Percentiles rank a stretch among this genome's conserved stretches.
These are phyloP conservation scores for Gandaritis pyraliata DNA, from an alignment of 2,888 invertebrate species.

Conservation along the genomic window DNA sequence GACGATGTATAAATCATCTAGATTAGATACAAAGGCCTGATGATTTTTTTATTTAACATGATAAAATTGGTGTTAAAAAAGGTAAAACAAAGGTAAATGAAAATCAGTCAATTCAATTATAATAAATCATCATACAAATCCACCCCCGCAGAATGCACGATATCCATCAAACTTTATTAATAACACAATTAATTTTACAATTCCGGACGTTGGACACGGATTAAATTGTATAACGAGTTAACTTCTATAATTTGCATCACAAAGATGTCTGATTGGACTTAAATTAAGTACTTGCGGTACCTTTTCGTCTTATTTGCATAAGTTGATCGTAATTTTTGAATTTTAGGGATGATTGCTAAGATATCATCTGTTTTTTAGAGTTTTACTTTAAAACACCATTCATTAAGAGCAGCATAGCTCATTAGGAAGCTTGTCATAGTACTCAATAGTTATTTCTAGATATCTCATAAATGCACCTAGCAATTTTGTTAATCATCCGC, in stretches of 20 bases:
- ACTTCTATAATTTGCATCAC: conserved; percentile 34
- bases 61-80: not conserved
- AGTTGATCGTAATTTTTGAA: conserved; percentile 6
- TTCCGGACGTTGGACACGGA: conserved; percentile 22
- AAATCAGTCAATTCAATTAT: conserved; percentile 1
- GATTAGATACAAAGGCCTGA: no score
- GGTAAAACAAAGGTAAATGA: not conserved
- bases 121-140: conserved; percentile 8
- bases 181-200: conserved; percentile 32
- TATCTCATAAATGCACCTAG: no score
- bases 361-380: not conserved
- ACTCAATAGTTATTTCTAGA: no score
- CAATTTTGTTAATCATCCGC: no score
- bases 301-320: conserved; percentile 18
- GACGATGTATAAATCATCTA: no score
- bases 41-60: no score
- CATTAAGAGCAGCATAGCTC: no score
- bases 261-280: conserved; percentile 26
- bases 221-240: conserved; percentile 36
- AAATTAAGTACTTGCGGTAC: conserved; percentile 17
- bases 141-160: conserved; percentile 17
- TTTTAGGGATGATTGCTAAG: conserved; percentile 1
- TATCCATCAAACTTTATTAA: conserved; percentile 32
- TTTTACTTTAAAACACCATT: not conserved
- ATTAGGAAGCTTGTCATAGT: no score